Conservation (phyloP, 2,113 vertebrate species). For the Dasyurus viverrinus region DNA sequence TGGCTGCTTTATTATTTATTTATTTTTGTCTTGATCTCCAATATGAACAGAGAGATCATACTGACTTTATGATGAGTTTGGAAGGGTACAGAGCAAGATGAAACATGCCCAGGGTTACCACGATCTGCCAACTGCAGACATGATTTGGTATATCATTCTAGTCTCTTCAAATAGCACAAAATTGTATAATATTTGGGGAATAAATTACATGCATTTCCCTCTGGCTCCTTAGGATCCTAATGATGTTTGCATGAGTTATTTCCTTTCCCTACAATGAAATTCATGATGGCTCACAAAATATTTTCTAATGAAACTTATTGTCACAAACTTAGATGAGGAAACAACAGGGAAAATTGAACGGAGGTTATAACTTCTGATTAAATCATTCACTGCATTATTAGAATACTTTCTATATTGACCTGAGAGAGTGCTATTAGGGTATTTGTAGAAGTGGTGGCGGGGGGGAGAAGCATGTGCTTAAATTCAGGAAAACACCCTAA, state of each 20-base stretch:
- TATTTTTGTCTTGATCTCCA: slow-evolving; percentile 47
- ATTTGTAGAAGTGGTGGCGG: neutral
- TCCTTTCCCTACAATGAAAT: neutral
- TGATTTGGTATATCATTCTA: slow-evolving; percentile 13
- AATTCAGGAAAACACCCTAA: neutral
- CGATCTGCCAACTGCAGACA: neutral
- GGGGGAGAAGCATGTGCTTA: neutral
- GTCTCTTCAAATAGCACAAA: slow-evolving; percentile 46
- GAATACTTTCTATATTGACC: neutral
- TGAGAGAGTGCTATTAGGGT: neutral
- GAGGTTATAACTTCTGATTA: neutral
- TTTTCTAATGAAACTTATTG: neutral
- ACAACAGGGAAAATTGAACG: neutral
- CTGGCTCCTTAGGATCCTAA: neutral
- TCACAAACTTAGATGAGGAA: neutral
- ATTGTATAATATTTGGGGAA: neutral
- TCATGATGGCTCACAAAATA: neutral
- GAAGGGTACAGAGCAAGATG: slow-evolving; percentile 46
- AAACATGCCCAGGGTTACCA: slow-evolving; percentile 50
- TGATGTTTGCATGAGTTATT: neutral
- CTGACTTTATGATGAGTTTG: slow-evolving; percentile 63
- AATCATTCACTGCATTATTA: slow-evolving; percentile 11
- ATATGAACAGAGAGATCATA: slow-evolving; percentile 49
- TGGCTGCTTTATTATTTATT: neutral
- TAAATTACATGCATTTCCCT: neutral